Evolutionary conservation across 2,888 invertebrate species (phyloP).

Genomic region (Physocephala rufipes): DNA sequence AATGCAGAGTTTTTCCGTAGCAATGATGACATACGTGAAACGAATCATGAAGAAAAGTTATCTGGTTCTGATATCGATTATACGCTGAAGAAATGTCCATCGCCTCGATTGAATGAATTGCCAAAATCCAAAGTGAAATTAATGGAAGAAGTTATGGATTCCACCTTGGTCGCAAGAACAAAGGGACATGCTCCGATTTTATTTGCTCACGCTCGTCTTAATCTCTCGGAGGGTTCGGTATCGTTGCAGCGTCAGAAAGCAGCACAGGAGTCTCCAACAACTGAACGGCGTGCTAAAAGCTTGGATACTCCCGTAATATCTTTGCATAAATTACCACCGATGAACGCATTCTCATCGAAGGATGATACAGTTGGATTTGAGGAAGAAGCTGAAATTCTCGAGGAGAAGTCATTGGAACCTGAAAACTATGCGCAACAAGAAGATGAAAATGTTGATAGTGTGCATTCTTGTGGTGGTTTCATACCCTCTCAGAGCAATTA

Average conservation of each 20-base stretch:
- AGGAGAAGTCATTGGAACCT: conserved; percentile 69
- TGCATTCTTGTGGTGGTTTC: conserved; percentile 65
- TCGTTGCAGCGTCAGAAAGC: conserved; percentile 80
- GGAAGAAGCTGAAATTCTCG: conserved; percentile 72
- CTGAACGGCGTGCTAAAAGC: conserved; percentile 82
- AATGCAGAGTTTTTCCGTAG: conserved; percentile 71
- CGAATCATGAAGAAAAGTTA: conserved; percentile 66
- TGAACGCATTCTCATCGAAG: conserved; percentile 88
- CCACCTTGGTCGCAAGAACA: conserved; percentile 74
- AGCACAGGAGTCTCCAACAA: conserved; percentile 76
- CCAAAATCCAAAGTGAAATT: conserved; percentile 68
- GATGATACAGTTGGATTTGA: conserved; percentile 86
- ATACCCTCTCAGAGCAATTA: conserved; percentile 62
- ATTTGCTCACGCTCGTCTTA: conserved; percentile 81
- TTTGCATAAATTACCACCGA: conserved; percentile 79
- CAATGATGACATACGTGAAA: conserved; percentile 68
- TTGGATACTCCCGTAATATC: conserved; percentile 86
- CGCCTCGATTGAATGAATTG: conserved; percentile 46
- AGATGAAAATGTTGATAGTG: conserved; percentile 68
- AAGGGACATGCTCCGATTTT: conserved; percentile 80
- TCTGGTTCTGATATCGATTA: conserved; percentile 71
- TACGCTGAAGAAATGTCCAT: conserved; percentile 57
- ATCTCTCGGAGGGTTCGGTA: conserved; percentile 84
- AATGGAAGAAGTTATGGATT: conserved; percentile 74
- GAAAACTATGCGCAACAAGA: conserved; percentile 65